A percentile compares a stretch with the other conserved stretches of the same genome.
Conservation (phyloP, 2,797 vertebrate species). For the Hydrolagus colliei region DNA sequence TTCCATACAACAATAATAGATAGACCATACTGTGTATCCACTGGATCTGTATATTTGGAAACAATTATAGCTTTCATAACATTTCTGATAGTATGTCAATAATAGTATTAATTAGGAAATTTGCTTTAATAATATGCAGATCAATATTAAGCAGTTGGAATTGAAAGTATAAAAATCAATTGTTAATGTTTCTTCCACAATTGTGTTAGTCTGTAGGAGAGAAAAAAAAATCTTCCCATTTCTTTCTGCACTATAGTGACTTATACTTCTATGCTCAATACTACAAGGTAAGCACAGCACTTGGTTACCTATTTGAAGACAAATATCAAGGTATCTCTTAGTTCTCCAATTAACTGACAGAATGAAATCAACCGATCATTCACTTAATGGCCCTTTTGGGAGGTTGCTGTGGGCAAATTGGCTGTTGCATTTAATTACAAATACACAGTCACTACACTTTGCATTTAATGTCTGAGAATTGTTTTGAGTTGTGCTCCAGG, state of each 20-base stretch:
- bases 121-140: constrained; percentile 24
- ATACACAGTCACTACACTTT: too few relatives aligned
- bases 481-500: too few relatives aligned
- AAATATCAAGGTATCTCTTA: not conserved
- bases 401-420: too few relatives aligned
- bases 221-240: not conserved
- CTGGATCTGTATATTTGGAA: constrained; percentile 8
- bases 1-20: constrained; percentile 31
- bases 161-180: not conserved
- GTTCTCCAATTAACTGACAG: not conserved
- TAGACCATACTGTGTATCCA: constrained; percentile 27
- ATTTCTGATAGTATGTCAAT: constrained; percentile 36
- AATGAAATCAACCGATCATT: too few relatives aligned
- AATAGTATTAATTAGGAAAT: constrained; percentile 35
- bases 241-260: not conserved
- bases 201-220: too few relatives aligned
- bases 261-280: not conserved
- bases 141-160: constrained; percentile 14
- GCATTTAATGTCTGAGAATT: too few relatives aligned
- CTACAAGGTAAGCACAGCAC: not conserved
- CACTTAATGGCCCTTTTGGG: too few relatives aligned
- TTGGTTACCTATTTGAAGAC: not conserved
- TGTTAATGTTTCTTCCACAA: too few relatives aligned
- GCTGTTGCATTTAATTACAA: too few relatives aligned
- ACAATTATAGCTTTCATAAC: constrained; percentile 31